These are phyloP conservation scores for Balanococcus diminutus DNA, from an alignment of 2,888 invertebrate species.

Conservation along the genomic window DNA sequence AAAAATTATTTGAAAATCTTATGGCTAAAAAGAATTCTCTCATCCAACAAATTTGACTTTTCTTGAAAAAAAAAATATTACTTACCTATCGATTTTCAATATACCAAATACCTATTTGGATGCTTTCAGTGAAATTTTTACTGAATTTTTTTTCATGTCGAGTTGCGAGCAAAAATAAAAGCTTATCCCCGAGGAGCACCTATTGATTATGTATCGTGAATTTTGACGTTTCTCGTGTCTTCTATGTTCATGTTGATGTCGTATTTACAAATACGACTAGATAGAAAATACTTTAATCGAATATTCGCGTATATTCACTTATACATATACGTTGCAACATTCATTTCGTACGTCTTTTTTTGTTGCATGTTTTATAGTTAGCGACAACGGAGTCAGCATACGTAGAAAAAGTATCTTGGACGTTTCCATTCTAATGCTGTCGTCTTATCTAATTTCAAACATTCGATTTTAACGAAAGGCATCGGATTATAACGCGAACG, in stretches of 20 bases:
- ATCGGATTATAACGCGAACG: conserved; percentile 18
- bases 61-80: too few relatives aligned
- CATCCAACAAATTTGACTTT: too few relatives aligned
- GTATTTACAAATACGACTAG: neutral
- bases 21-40: too few relatives aligned
- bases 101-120: neutral
- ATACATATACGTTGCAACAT: neutral
- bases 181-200: neutral
- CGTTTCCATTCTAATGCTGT: neutral
- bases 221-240: neutral
- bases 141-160: neutral
- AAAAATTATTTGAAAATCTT: neutral
- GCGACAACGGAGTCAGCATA: conserved; percentile 2
- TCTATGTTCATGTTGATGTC: neutral
- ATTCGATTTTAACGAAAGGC: conserved; percentile 25
- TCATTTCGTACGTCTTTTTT: neutral
- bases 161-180: neutral
- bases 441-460: conserved; percentile 27
- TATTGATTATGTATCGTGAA: neutral
- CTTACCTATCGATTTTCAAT: too few relatives aligned
- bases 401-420: neutral
- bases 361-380: neutral
- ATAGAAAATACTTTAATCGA: neutral
- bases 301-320: neutral
- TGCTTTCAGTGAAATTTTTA: neutral